Base-by-base conservation (phyloP, 2,888 invertebrate species). In the Timema podura region DNA sequence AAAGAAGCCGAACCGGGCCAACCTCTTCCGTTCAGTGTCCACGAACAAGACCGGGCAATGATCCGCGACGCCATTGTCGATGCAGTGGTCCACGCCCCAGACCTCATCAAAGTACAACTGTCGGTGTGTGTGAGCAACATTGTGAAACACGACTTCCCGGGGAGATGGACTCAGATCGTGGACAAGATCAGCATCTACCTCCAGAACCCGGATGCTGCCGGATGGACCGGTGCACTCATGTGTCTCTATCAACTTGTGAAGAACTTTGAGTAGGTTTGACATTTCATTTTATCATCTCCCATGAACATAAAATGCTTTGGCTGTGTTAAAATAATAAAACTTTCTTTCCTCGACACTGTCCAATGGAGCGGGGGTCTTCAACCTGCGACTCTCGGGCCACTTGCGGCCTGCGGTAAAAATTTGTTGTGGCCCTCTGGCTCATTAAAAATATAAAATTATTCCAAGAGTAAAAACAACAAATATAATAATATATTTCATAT, bases 111-210 rank as follows among this genome's bases (percentile, higher is more conserved):
- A 79, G 87, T 92, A 64, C 98, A 98, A 80, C 84, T 99, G 68
- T 92, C 95, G 76, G 91, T 95, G n/a, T 95, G 95, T 80, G 89
- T 98, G 16, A 93, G 92, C 81, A 90, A 90, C 73, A 96, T 99
- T 74, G 92, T 98, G 64, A 97, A 97, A 81, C 88, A 91, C 80
- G 99, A 99, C 81, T 99, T 97, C 80, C 98, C 99, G 6, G 90
- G 91, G 65, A 87, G 93, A 75, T 98, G 98, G 97, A 93, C 97
- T 0, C 93, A 93, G 80, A 90, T 98, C 74, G 95, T 97, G 10
- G 97, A 98, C 80, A 97, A 97, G 85, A 92, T 99, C 74, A 92
- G 92, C 78, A 90, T 94, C 78, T 96, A 95, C 81, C 84, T 99
- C 72, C 93, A 95, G 83, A 94, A 92, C 82, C 91, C 92, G n/a